Base-by-base conservation (phyloP, 1,140 invertebrate species). In the Achroia grisella region DNA sequence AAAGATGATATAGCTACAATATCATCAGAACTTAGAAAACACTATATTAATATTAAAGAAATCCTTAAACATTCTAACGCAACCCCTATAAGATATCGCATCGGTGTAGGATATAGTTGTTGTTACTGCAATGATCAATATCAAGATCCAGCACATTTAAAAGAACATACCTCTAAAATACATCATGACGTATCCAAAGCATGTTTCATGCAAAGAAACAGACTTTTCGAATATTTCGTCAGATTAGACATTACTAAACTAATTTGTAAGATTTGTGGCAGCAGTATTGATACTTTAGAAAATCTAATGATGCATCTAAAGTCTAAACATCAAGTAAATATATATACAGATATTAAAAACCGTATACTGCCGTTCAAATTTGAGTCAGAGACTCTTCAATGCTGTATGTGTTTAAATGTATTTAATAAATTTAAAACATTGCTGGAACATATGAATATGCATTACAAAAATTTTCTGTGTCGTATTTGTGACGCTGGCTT, bases 281-380 rank as follows among this genome's bases (percentile, higher is more conserved):
- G 3, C 1, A 37, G 17, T n/a, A 37, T 37, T 8, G 35, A 37
- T n/a, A 37, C 14, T 3, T 9, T 80, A 3, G 56, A 65, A 8
- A 44, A 54, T 1, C 32, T 80, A 3, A 48, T 63, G 0, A 14
- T 51, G 0, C 76, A 80, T 55, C 30, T 80, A 2, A 48, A 44
- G 11, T 4, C 9, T 0, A 35, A 29, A 5, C 77, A 81, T 32
- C 28, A 55, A 0, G 65, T 60, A 13, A 10, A 11, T 1, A 52
- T 62, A 15, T 40, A 64, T 23, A 50, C 6, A 1, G 56, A 65
- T 28, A 37, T 75, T 0, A 69, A 68, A 10, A 67, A 51, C 17
- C 62, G 69, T 14, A 61, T 81, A 12, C 34, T 81, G 0, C 77
- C 74, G 0, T 73, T 75, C 28, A 66, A 70, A 48, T 74, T 78